Evolutionary conservation across 2,113 vertebrate genomes (phyloP), one percentile per base, ranked within the genome.

Genomic region (Spheniscus mendiculus): DNA sequence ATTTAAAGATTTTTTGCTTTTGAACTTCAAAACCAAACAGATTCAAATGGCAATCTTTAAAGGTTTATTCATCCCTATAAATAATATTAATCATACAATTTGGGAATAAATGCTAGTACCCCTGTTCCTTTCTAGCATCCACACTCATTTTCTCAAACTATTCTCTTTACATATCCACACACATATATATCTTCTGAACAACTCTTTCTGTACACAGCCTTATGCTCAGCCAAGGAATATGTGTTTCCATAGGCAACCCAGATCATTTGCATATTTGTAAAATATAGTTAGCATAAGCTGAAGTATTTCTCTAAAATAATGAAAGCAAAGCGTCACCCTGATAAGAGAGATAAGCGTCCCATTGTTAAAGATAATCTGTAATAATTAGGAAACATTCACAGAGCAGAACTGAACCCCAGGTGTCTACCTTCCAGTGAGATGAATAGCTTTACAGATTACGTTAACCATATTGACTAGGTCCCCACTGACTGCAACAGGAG

Each of bases 181-280:
- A 71, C 17, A 36, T 26, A 65, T 8, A 25, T 27, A 85, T 62
- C 58, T 70, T 86, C 92, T 14, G 44, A 90, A 58, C 85, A 80
- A 55, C 47, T n/a, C 40, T 83, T 67, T 83, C 55, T 26, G 23
- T 17, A 20, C n/a, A 30, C 44, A 91, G 71, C 55, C 44, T 29
- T 7, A 17, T 0, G 7, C 67, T 56, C 61, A 87, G 61, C 77
- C 58, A 61, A 93, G 87, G 84, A 65, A 69, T 42, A 5, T 14
- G 67, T 80, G 95, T 97, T 93, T 96, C 97, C 93, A 95, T 58
- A 89, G 95, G 95, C 91, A 96, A 95, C 95, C 49, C 70, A 12
- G 30, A 42, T 8, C 12, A 94, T 93, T 83, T 94, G 82, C 74
- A 85, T 85, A 53, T 53, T 65, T 53, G 44, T 82, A 56, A 87